Base-by-base conservation (phyloP, 2,888 invertebrate genomes). In the Drosophila acutilabella region DNA sequence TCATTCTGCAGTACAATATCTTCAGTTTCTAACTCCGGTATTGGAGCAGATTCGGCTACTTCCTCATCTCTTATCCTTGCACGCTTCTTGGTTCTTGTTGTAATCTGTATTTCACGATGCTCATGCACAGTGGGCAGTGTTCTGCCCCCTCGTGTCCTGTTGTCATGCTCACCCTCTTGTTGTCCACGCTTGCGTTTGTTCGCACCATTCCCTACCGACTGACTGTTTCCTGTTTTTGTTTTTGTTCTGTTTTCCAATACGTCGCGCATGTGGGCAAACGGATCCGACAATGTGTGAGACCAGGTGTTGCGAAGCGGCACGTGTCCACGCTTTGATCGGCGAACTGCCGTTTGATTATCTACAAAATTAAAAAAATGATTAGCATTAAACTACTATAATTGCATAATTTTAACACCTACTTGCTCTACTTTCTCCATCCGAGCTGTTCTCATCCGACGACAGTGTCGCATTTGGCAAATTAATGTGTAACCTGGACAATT, bases 291-390 rank as follows among this genome's bases (percentile, higher is more conserved):
- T 5, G 58, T 71, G 23, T 77, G 77, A 5, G 48, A 47, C 66
- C 69, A 64, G 10, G 51, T 52, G 33, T 77, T 59, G n/a, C 71
- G 70, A 16, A 78, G 48, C 4, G 81, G 83, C 14, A 85, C 64
- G 0, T 80, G 78, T 5, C 78, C 82, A 58, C 87, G 86, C 48
- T 73, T 83, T 53, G 89, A 89, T 78, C 78, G 77, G 58, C 88
- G 88, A 69, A 87, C 53, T 61, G 52, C 60, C 33, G 30, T 62
- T 74, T 18, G 11, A 38, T 30, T 30, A 30, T 30, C 8, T 30
- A 30, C 0, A 30, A 30, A 8, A 30, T 8, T 7, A 2, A 8
- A 30, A 8, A 8, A 1, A 26, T 26, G 8, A 8, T 2, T 30
- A 30, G 8, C 1, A 30, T 30, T 30, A 8, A 30, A 23, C 18